A percentile compares a stretch with the other conserved stretches of the same genome.
Conservation (phyloP, 2,888 invertebrate species). For the Folsomia manolachei region DNA sequence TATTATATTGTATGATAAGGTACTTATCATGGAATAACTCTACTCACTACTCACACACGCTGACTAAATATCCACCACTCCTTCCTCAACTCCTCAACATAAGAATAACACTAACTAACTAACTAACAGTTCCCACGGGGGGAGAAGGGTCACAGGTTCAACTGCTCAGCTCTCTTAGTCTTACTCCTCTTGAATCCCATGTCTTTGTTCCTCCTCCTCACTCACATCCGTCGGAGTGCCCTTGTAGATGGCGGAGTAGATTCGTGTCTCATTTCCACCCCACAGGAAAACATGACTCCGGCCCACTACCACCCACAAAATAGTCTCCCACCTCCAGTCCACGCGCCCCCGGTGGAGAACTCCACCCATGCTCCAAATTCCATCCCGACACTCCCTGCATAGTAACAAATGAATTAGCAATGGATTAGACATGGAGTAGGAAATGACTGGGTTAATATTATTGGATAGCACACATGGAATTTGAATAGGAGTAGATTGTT, state of each 20-base stretch:
- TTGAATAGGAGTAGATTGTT: conserved; percentile 36
- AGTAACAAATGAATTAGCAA: neutral
- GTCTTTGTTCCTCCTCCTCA: conserved; percentile 21
- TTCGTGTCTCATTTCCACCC: conserved; percentile 9
- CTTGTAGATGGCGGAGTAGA: conserved; percentile 29
- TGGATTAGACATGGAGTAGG: too few species aligned
- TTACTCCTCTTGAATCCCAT: neutral
- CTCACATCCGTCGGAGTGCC: conserved; percentile 14
- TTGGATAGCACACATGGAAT: conserved; percentile 37
- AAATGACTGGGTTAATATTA: too few species aligned
- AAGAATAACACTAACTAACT: too few species aligned
- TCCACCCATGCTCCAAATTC: conserved; percentile 27
- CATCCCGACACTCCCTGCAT: conserved; percentile 34
- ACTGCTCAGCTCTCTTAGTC: neutral
- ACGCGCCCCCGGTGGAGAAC: conserved; percentile 12
- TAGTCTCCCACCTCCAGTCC: conserved; percentile 19
- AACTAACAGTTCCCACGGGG: too few species aligned
- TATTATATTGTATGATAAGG: neutral
- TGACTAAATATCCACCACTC: neutral
- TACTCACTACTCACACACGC: neutral
- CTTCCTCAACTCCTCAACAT: neutral
- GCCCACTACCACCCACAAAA: conserved; percentile 19
- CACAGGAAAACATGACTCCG: conserved; percentile 28
- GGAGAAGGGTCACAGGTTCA: neutral
- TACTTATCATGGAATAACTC: too few species aligned